Base-by-base conservation (phyloP, 2,797 vertebrate genomes). In the Crocidura indochinensis region DNA sequence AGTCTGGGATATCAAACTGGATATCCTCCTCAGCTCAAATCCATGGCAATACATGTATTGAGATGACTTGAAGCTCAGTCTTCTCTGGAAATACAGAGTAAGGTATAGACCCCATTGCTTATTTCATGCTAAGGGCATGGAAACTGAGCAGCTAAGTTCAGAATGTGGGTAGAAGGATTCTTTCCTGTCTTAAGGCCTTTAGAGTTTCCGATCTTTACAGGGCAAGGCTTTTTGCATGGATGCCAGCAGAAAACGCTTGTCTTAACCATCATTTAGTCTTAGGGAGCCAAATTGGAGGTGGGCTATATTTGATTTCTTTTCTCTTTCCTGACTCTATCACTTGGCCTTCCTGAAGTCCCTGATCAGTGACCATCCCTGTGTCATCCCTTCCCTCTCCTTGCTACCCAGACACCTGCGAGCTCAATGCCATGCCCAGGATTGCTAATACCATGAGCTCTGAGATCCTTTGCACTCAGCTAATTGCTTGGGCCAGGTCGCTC, bases 391-490 rank as follows among this genome's bases (percentile, higher is more conserved):
- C 6, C 81, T 9, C 44, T 19, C 44, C 62, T 64, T n/a, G 56
- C 38, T 90, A 38, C 14, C 74, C 10, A 81, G 1, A 86, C 22
- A 79, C 80, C 83, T 93, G 80, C 77, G 20, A 68, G n/a, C 4
- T 7, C 85, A 29, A n/a, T 31, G 10, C 68, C 31, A 17, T 38
- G 68, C 79, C 44, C 9, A 27, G 49, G 67, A 67, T 22, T 72
- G 7, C 86, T 79, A 76, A 74, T 82, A 71, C 31, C 79, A 15
- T 84, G 72, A 65, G 51, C 75, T 84, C 83, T 71, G 62, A 0
- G 2, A 49, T 91, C 91, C 86, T 84, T 71, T 91, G 68, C 75
- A 76, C 76, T 90, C 78, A 69, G 93, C 88, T 92, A 91, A 96
- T 95, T 94, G 84, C 84, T 53, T 83, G 72, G 94, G 81, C 87